A percentile compares a stretch with the other conserved stretches of the same genome.
Evolutionary conservation across 2,888 invertebrate genomes (phyloP).

Genomic region (Rhodophaea formosa): DNA sequence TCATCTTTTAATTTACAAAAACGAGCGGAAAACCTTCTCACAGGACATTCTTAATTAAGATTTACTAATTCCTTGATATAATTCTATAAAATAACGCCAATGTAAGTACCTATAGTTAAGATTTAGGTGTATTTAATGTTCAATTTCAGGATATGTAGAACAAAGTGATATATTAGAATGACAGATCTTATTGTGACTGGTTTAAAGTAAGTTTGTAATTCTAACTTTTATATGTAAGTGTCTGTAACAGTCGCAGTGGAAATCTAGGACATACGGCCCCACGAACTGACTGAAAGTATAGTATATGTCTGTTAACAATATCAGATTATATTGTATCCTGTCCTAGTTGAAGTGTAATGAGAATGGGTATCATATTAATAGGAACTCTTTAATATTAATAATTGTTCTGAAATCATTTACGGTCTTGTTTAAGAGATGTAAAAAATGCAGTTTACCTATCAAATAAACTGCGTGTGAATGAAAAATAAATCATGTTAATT

Average conservation of each 20-base stretch:
- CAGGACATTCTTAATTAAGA: conserved; percentile 12
- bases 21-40: background rate
- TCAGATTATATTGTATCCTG: background rate
- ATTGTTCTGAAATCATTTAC: too few species aligned
- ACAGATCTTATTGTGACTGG: conserved; percentile 50
- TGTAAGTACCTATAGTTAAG: conserved; percentile 21
- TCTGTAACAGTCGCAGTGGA: conserved; percentile 6
- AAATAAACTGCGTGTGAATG: too few species aligned
- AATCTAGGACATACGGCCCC: background rate
- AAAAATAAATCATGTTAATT: too few species aligned
- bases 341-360: background rate
- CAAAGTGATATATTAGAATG: conserved; percentile 48
- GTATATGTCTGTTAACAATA: conserved; percentile 1
- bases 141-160: conserved; percentile 28
- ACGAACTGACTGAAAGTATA: conserved; percentile 11
- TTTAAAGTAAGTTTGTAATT: conserved; percentile 42
- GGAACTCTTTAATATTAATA: background rate
- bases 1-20: conserved; percentile 6
- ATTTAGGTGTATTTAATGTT: conserved; percentile 23
- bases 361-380: background rate
- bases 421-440: too few species aligned
- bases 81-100: conserved; percentile 21
- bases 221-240: conserved; percentile 23
- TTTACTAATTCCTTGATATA: conserved; percentile 15
- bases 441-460: too few species aligned